Base-by-base conservation (phyloP, 2,797 vertebrate species). In the Cyclopterus lumpus region DNA sequence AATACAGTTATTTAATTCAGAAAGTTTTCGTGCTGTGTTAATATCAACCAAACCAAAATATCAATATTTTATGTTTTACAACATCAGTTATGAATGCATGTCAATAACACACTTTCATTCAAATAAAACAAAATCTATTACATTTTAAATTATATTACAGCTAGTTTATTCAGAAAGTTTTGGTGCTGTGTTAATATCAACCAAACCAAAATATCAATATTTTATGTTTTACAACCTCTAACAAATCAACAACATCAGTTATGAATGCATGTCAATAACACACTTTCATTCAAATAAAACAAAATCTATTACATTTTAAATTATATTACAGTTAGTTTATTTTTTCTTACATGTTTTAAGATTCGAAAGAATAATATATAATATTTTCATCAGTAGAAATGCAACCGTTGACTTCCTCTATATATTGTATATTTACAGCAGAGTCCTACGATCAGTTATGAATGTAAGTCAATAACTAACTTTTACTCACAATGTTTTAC, bases 161-260 rank as follows among this genome's bases (percentile, higher is more conserved):
- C 22, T n/a, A 10, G 49, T 49, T 49, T 22, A 49, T 22, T 49
- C 10, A n/a, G n/a, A 9, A 80, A 80, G 69, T 84, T 73, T 34
- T 28, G 73, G 16, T 46, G 71, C 58, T 69, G 28, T 22, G 71
- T n/a, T n/a, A n/a, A n/a, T n/a, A n/a, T n/a, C n/a, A n/a, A n/a
- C n/a, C n/a, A n/a, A n/a, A n/a, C n/a, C n/a, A n/a, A n/a, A n/a
- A n/a, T n/a, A n/a, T 28, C 28, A 40, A 14, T 1, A 68, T 59
- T 42, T 20, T 48, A 71, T 68, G 51, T 75, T 71, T 46, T 18
- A 7, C 20, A 70, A 70, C 49, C 68, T 73, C 62, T 3, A 78
- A 77, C 46, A 54, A 64, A 66, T 49, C 4, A 60, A 55, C 24
- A 10, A 16, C 3, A 38, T 51, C 15, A 24, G 0, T 28, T 30